Conservation (phyloP, 2,888 invertebrate genomes). For the Luperina nickerlii region DNA sequence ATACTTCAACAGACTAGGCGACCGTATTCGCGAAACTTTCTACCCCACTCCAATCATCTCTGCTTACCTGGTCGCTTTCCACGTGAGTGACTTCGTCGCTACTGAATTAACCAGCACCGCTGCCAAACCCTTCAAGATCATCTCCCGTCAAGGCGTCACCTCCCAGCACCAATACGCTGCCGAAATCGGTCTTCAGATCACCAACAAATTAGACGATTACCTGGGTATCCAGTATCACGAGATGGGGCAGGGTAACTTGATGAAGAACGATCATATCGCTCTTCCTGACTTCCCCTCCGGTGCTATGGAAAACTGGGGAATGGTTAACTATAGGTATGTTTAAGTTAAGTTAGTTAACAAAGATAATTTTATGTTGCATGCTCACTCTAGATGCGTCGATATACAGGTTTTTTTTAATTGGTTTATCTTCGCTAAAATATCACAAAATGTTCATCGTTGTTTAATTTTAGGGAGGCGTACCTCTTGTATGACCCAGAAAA, state of each 20-base stretch:
- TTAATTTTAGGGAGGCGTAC: slow-evolving; percentile 83
- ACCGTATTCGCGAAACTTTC: slow-evolving; percentile 85
- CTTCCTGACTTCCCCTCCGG: slow-evolving; percentile 94
- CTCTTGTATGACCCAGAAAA: slow-evolving; percentile 84
- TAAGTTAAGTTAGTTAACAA: background rate
- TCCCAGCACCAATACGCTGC: slow-evolving; percentile 86
- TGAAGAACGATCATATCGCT: slow-evolving; percentile 93
- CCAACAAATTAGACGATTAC: slow-evolving; percentile 89
- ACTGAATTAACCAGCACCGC: slow-evolving; percentile 73
- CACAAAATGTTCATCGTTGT: slow-evolving; percentile 14
- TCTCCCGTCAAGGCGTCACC: slow-evolving; percentile 82
- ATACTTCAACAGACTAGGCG: slow-evolving; percentile 63
- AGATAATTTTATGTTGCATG: background rate
- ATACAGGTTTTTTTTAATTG: background rate
- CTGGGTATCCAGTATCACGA: slow-evolving; percentile 89
- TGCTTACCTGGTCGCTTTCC: slow-evolving; percentile 95
- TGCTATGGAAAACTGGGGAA: slow-evolving; percentile 97
- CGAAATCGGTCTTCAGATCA: slow-evolving; percentile 85
- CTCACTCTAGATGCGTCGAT: background rate
- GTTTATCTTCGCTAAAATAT: background rate
- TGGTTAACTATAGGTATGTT: slow-evolving; percentile 93
- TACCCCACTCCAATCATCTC: slow-evolving; percentile 92
- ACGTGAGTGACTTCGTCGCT: slow-evolving; percentile 93
- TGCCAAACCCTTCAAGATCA: slow-evolving; percentile 81
- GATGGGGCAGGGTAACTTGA: slow-evolving; percentile 87